Conservation (phyloP, 2,797 vertebrate species). For the Rhodeus uyekii region DNA sequence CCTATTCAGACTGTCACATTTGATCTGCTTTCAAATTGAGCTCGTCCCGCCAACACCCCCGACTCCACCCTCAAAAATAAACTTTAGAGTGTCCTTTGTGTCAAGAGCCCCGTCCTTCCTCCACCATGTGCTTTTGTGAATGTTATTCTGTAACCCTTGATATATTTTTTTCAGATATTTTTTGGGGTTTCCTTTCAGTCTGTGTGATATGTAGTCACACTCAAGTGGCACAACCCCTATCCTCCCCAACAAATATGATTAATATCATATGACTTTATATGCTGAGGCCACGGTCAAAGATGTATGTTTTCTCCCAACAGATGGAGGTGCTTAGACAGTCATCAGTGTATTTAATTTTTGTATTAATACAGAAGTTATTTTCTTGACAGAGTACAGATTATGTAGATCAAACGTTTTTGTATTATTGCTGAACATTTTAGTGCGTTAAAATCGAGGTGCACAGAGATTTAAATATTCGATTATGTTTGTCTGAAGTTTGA, state of each 20-base stretch:
- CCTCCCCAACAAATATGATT: slow-evolving; percentile 64
- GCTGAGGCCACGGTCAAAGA: slow-evolving; percentile 63
- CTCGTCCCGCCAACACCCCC: slow-evolving; percentile 65
- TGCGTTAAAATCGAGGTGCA: slow-evolving; percentile 82
- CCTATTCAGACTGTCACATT: slow-evolving; percentile 83
- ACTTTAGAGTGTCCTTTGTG: slow-evolving; percentile 46
- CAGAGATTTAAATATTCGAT: slow-evolving; percentile 73
- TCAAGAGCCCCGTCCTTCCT: slow-evolving; percentile 38
- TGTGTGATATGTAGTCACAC: slow-evolving; percentile 93
- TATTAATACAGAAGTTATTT: slow-evolving; percentile 93
- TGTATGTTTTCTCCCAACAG: slow-evolving; percentile 75
- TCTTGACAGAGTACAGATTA: slow-evolving; percentile 82
- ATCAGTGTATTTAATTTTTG: slow-evolving; percentile 91
- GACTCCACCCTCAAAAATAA: slow-evolving; percentile 44
- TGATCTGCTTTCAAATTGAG: slow-evolving; percentile 69
- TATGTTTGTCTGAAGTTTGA: slow-evolving; percentile 74
- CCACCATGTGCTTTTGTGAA: slow-evolving; percentile 85
- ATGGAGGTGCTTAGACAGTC: slow-evolving; percentile 82
- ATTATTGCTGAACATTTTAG: slow-evolving; percentile 91
- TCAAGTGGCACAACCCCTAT: slow-evolving; percentile 82
- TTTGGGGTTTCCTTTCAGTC: slow-evolving; percentile 16
- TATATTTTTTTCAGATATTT: slow-evolving; percentile 77
- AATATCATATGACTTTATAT: slow-evolving; percentile 74
- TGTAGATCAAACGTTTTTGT: slow-evolving; percentile 92
- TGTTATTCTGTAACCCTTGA: slow-evolving; percentile 91